Conservation (phyloP, 2,797 vertebrate species). For the Tenualosa thibaudeaui region DNA sequence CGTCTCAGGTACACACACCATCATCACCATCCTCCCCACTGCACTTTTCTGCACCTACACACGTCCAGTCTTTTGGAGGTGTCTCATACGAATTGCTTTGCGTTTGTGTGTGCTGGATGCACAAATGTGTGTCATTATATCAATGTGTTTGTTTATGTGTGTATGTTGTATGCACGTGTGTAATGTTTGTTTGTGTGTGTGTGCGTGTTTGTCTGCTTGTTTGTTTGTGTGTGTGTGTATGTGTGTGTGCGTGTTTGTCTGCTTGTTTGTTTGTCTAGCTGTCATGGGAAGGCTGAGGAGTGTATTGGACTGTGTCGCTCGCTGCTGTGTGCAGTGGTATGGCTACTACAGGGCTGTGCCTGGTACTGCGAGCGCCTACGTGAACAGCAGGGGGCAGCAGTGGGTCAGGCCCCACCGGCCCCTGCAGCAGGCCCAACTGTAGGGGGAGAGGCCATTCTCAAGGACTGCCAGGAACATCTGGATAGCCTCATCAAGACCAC, state of each 20-base stretch:
- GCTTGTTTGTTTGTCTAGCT: constrained; percentile 69
- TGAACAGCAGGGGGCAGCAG: constrained; percentile 60
- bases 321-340: constrained; percentile 84
- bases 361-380: constrained; percentile 86
- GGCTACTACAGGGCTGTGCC: constrained; percentile 89
- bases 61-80: no score
- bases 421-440: background rate
- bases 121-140: background rate
- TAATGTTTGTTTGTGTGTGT: background rate
- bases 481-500: constrained; percentile 80
- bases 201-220: no score
- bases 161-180: background rate
- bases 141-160: background rate
- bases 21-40: background rate
- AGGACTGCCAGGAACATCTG: constrained; percentile 86
- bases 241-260: background rate
- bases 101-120: background rate
- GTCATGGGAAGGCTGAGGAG: constrained; percentile 94
- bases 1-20: constrained; percentile 78
- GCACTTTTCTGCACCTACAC: no score
- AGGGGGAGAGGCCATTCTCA: constrained; percentile 79
- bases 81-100: no score
- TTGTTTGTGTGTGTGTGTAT: background rate
- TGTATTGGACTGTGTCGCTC: constrained; percentile 94
- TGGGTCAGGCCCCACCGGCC: background rate